phyloP scores from a whole-genome alignment of 2,888 invertebrate genomes.

The Andrena praecox region DNA sequence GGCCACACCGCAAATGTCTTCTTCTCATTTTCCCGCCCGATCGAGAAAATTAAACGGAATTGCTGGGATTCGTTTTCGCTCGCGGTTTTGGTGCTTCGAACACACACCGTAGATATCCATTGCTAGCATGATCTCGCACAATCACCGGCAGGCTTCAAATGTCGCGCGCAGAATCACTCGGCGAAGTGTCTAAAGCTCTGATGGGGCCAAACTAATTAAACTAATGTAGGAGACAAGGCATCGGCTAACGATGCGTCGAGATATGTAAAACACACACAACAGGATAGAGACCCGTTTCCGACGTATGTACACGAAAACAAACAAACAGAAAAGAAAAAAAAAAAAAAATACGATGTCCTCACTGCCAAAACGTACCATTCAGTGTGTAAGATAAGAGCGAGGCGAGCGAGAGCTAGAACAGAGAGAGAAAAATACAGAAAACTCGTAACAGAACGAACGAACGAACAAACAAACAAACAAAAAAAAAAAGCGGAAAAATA shows the following conservation, averaged over 20 bases:
- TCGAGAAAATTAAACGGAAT: not conserved
- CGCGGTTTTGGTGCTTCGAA: not conserved
- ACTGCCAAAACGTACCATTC: constrained; percentile 82
- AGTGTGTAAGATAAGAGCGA: constrained; percentile 69
- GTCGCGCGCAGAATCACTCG: constrained; percentile 72
- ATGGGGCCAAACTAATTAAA: constrained; percentile 81
- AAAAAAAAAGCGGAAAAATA: constrained; percentile 32
- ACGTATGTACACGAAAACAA: constrained; percentile 55
- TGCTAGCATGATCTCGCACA: constrained; percentile 18
- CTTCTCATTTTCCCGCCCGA: too few relatives aligned
- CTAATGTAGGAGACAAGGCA: constrained; percentile 70
- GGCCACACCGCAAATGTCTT: too few relatives aligned
- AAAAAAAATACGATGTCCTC: constrained; percentile 79
- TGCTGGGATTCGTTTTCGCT: not conserved
- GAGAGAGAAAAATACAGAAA: constrained; percentile 20
- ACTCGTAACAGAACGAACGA: not conserved
- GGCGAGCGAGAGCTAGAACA: constrained; percentile 30
- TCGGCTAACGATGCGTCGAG: constrained; percentile 55
- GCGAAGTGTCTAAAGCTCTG: constrained; percentile 77
- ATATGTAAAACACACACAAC: constrained; percentile 48
- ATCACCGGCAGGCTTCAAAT: constrained; percentile 29
- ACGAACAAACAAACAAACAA: not conserved
- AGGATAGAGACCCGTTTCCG: constrained; percentile 74
- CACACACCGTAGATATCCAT: not conserved
- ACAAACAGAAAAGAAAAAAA: too few relatives aligned